A percentile compares a stretch with the other conserved stretches of the same genome.
Conservation (phyloP, 2,797 vertebrate genomes). For the Phoxinus dragarum region DNA sequence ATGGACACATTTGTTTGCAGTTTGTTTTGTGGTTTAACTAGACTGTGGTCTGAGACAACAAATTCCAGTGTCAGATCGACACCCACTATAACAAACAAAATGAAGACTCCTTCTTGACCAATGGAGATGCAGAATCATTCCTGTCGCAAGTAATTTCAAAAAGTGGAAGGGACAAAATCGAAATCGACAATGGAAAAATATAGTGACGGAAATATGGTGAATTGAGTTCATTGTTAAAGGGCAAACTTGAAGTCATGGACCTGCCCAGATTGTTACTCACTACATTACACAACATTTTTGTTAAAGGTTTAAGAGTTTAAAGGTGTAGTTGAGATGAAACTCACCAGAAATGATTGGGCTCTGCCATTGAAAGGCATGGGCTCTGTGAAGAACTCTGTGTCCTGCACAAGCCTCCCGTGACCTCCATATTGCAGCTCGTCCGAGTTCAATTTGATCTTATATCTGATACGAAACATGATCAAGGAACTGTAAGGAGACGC, state of each 20-base stretch:
- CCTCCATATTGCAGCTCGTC: conserved; percentile 82
- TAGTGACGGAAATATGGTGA: not conserved
- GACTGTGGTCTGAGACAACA: not conserved
- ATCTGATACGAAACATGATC: conserved; percentile 70
- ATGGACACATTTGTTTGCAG: not conserved
- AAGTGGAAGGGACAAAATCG: not conserved
- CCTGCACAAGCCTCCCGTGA: conserved; percentile 79
- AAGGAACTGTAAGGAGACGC: conserved; percentile 32
- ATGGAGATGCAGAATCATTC: not conserved
- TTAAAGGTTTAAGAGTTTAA: not conserved
- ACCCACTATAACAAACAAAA: not conserved
- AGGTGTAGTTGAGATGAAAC: conserved; percentile 15
- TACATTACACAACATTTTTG: conserved; percentile 5
- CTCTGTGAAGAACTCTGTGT: conserved; percentile 82
- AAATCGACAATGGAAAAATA: not conserved
- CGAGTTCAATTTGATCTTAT: conserved; percentile 82
- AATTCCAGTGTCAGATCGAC: conserved; percentile 7
- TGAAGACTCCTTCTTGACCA: not conserved
- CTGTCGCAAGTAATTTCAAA: not conserved
- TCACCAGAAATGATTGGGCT: conserved; percentile 70
- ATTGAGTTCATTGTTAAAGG: not conserved
- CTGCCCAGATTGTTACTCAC: not conserved
- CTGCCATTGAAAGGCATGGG: conserved; percentile 75
- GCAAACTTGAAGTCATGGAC: not conserved
- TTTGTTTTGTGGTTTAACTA: not conserved